Percentiles rank a stretch among this genome's conserved stretches.
Evolutionary conservation across 2,113 vertebrate genomes (phyloP).

Genomic region (Meles meles): DNA sequence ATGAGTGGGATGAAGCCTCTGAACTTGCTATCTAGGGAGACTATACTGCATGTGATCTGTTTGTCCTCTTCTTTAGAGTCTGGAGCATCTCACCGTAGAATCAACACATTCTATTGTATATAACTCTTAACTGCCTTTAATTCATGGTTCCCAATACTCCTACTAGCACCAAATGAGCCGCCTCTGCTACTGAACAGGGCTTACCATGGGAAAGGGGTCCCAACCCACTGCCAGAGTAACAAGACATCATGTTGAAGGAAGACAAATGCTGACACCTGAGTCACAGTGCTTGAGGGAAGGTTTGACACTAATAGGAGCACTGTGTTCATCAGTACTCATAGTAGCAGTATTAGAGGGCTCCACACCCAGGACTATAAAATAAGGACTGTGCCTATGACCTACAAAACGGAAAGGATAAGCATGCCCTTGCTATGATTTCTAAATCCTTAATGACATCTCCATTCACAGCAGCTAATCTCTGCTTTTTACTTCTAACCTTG

Average conservation of each 20-base stretch:
- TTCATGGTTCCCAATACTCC: neutral
- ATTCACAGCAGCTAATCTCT: neutral
- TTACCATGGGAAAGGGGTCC: neutral
- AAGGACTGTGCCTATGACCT: neutral
- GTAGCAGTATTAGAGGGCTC: neutral
- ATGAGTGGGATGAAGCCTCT: neutral
- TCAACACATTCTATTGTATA: neutral
- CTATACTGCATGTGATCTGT: neutral
- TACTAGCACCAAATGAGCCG: neutral
- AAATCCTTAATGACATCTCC: neutral
- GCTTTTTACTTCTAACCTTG: slow-evolving; percentile 8
- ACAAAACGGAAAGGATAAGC: neutral
- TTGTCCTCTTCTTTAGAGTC: neutral
- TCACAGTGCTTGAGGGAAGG: neutral
- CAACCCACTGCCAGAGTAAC: neutral
- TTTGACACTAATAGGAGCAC: neutral
- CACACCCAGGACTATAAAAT: neutral
- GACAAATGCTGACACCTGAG: neutral
- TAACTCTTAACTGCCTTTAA: neutral
- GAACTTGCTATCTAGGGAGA: neutral
- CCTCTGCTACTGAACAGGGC: neutral
- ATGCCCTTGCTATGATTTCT: neutral
- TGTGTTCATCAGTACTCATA: neutral
- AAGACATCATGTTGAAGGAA: neutral
- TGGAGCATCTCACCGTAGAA: neutral